Conservation (phyloP, 1,140 invertebrate species). For the Dendroctonus valens region DNA sequence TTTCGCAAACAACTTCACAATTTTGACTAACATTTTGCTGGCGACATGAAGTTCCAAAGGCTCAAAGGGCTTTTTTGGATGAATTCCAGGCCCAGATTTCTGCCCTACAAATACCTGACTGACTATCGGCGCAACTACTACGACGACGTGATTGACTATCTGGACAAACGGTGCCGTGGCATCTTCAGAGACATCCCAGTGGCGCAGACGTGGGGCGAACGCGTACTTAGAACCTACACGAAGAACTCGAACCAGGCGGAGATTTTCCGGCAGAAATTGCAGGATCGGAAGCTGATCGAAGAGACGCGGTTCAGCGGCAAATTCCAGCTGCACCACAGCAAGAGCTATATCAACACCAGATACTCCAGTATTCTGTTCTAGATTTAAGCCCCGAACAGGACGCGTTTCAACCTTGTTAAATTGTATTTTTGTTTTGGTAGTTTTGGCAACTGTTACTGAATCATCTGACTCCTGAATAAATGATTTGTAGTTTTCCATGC, state of each 20-base stretch:
- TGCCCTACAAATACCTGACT: conserved; percentile 79
- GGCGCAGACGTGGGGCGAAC: conserved; percentile 79
- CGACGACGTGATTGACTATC: conserved; percentile 76
- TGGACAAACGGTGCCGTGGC: conserved; percentile 72
- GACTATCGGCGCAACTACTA: conserved; percentile 83
- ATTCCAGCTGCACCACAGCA: conserved; percentile 44
- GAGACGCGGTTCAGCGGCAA: conserved; percentile 43
- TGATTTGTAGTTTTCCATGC: too few relatives aligned
- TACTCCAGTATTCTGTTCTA: conserved; percentile 25
- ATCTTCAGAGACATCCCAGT: conserved; percentile 66
- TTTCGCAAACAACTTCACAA: not conserved
- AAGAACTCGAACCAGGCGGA: conserved; percentile 48
- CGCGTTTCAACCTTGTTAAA: too few relatives aligned
- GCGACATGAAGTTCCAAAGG: too few relatives aligned
- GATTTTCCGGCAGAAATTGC: conserved; percentile 34
- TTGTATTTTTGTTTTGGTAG: too few relatives aligned
- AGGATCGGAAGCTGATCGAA: conserved; percentile 43
- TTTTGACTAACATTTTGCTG: too few relatives aligned
- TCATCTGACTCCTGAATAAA: too few relatives aligned
- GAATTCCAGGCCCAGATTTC: conserved; percentile 65
- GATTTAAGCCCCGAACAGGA: not conserved
- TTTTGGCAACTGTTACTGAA: too few relatives aligned
- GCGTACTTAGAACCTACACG: conserved; percentile 68
- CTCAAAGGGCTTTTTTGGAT: not conserved
- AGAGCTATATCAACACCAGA: conserved; percentile 45